Evolutionary conservation across 2,797 vertebrate species (phyloP), one percentile per base, ranked within the genome.

Genomic region (Microhierax caerulescens): DNA sequence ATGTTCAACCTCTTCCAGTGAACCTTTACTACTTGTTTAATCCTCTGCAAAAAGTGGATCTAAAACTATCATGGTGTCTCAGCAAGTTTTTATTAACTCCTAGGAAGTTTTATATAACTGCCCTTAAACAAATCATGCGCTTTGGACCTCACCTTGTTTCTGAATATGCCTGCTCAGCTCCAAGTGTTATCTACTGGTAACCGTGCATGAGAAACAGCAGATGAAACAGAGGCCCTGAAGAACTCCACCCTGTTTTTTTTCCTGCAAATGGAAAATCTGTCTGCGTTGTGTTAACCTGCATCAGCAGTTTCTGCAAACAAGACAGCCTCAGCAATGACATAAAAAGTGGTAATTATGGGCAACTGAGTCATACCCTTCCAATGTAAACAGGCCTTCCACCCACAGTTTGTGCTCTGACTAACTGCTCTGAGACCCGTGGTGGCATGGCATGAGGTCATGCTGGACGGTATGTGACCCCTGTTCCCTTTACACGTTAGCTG

Each of bases 331-430:
- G 74, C 36, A 88, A 36, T 85, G 78, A 91, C 60, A 95, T 47
- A 43, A 83, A 91, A 88, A 2, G 65, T 63, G 57, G 64, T 76
- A 96, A 96, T 96, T 96, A 88, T 59, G 78, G 75, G 50, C 76
- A 79, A 88, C 39, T 91, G 90, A 96, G 64, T 96, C 83, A 95
- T 88, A 78, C 78, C 77, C 69, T 96, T 91, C 45, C 59, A 86
- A 20, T 20, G 39, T 73, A 89, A 95, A 86, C 69, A 48, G 67
- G 28, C 67, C 81, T 92, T 85, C 67, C 51, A 30, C 39, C 96
- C 85, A 41, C 36, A 36, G 34, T 80, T 83, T 4, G 1, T 69
- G 67, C 50, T 85, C 53, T 41, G 59, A 68, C 59, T 79, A 76
- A 76, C 61, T 36, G 45, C 78, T 76, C 51, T 65, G 75, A 93